Conservation (phyloP, 2,888 invertebrate genomes). For the Andrena fulva region DNA sequence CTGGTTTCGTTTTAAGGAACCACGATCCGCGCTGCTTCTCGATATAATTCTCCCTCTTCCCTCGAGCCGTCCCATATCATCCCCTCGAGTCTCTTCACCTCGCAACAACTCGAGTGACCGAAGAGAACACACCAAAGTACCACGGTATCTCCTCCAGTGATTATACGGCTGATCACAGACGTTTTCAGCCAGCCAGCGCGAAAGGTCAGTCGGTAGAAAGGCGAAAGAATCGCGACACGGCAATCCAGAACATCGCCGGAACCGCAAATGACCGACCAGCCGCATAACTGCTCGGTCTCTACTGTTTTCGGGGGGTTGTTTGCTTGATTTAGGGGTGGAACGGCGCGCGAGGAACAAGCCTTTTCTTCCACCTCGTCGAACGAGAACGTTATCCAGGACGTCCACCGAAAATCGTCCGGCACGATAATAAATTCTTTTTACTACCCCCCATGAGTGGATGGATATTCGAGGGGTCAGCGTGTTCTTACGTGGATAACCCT, state of each 20-base stretch:
- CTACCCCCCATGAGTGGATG: conserved; percentile 1
- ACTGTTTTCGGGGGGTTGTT: conserved; percentile 75
- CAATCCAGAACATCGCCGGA: conserved; percentile 75
- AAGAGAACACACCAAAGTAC: not conserved
- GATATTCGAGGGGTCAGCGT: not conserved
- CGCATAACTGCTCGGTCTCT: conserved; percentile 73
- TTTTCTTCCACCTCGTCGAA: conserved; percentile 67
- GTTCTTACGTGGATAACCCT: not conserved
- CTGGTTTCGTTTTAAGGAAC: conserved; percentile 80
- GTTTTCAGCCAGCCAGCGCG: conserved; percentile 5
- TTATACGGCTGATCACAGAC: not conserved
- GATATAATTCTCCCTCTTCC: conserved; percentile 19
- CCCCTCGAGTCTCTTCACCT: not conserved
- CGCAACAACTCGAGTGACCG: not conserved
- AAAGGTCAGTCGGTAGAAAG: conserved; percentile 37
- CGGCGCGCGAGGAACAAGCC: conserved; percentile 71
- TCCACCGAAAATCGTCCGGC: conserved; percentile 36
- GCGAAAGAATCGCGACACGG: conserved; percentile 73
- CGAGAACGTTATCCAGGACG: conserved; percentile 24
- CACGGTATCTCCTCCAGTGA: not conserved
- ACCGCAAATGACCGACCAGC: conserved; percentile 80
- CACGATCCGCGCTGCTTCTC: conserved; percentile 30
- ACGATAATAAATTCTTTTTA: conserved; percentile 36
- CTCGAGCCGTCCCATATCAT: not conserved
- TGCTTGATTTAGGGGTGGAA: conserved; percentile 79